Conservation (phyloP, 2,113 vertebrate genomes). For the Hippocampus guttulatus region DNA sequence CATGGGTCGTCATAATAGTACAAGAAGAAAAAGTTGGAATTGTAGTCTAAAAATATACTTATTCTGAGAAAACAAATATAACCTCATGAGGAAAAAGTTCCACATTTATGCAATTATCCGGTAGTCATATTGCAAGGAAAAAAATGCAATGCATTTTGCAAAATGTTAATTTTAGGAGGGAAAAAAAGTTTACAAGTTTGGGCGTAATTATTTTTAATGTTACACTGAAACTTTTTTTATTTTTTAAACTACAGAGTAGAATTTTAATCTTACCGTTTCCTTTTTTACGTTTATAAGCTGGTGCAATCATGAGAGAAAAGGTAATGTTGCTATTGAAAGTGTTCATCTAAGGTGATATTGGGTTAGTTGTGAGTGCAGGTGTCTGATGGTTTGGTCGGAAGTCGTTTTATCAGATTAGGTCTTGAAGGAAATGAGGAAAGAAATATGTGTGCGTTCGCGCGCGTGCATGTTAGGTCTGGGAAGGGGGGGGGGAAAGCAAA, state of each 20-base stretch:
- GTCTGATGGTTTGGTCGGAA: neutral
- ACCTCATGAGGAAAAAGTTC: neutral
- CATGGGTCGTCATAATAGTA: too few relatives aligned
- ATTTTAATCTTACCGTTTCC: neutral
- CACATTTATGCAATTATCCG: neutral
- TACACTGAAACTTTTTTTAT: neutral
- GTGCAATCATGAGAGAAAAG: neutral
- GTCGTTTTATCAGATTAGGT: neutral
- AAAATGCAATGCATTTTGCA: too few relatives aligned
- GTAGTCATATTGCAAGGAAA: neutral
- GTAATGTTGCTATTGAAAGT: neutral
- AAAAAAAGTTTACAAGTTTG: neutral
- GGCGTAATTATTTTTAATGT: neutral
- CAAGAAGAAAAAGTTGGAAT: neutral
- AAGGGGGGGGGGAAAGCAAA: neutral
- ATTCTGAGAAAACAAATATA: too few relatives aligned
- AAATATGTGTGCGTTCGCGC: neutral
- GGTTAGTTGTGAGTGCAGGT: neutral
- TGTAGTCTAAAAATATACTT: neutral
- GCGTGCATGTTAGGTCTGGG: neutral
- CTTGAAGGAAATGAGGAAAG: neutral
- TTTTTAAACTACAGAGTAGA: neutral
- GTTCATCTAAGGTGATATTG: neutral
- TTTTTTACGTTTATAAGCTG: neutral
- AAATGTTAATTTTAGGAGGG: neutral